These are phyloP conservation scores for Notamacropus eugenii DNA, from an alignment of 2,797 vertebrate species.

Conservation along the genomic window DNA sequence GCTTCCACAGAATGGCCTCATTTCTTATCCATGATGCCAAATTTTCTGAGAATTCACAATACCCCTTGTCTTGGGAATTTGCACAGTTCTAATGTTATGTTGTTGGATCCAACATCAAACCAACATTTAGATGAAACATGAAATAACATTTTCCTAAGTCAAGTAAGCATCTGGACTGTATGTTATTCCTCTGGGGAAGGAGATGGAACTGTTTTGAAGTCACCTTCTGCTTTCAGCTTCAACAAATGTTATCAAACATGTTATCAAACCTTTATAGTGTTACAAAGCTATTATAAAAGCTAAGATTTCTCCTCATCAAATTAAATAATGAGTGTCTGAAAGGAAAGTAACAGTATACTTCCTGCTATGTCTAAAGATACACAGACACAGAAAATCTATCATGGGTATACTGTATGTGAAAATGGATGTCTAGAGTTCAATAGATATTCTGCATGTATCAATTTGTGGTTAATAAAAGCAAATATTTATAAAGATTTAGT, in stretches of 20 bases:
- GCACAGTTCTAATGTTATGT: conserved; percentile 56
- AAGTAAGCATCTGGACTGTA: conserved; percentile 31
- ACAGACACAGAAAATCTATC: background rate
- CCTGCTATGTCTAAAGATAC: conserved; percentile 6
- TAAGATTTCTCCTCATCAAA: conserved; percentile 55
- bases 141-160: conserved; percentile 54
- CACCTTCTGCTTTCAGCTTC: conserved; percentile 64
- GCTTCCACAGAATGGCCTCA: conserved; percentile 25
- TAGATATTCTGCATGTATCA: background rate
- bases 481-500: background rate
- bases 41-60: conserved; percentile 48
- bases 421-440: background rate
- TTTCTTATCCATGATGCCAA: conserved; percentile 25
- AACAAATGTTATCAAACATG: conserved; percentile 50
- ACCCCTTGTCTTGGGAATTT: conserved; percentile 42
- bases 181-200: conserved; percentile 50
- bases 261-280: conserved; percentile 53
- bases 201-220: conserved; percentile 59
- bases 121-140: conserved; percentile 62
- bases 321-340: conserved; percentile 30
- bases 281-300: conserved; percentile 39
- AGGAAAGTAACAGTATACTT: background rate
- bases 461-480: background rate
- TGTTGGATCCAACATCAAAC: conserved; percentile 66
- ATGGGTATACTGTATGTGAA: background rate